Evolutionary conservation across 2,888 invertebrate species (phyloP).

Genomic region (Cataglyphis albicans): DNA sequence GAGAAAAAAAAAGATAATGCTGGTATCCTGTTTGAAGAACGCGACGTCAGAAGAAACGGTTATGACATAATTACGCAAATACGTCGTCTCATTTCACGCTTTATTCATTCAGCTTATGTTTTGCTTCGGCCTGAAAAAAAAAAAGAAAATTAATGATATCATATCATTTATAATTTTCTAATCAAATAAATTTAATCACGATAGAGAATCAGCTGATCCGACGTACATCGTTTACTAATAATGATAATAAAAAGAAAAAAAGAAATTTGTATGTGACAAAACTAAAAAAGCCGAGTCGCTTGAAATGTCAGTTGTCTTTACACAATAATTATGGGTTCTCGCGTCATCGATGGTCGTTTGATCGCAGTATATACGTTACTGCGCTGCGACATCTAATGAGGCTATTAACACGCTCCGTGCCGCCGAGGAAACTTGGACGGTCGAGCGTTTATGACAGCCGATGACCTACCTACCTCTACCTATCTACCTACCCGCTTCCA

Average conservation of each 20-base stretch:
- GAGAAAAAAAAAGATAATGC: slow-evolving; percentile 49
- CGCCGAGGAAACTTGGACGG: slow-evolving; percentile 76
- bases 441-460: slow-evolving; percentile 80
- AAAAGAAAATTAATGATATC: not conserved
- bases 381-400: slow-evolving; percentile 78
- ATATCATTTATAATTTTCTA: slow-evolving; percentile 9
- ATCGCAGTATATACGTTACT: slow-evolving; percentile 53
- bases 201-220: not conserved
- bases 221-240: not conserved
- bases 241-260: not conserved
- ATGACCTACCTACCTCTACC: slow-evolving; percentile 74
- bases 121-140: slow-evolving; percentile 1
- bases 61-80: slow-evolving; percentile 57
- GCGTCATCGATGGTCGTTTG: slow-evolving; percentile 16
- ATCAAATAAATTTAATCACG: slow-evolving; percentile 2
- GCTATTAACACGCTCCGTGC: slow-evolving; percentile 81
- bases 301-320: not conserved
- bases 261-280: not conserved
- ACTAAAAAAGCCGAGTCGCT: not conserved
- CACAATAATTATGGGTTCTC: not conserved
- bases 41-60: slow-evolving; percentile 35
- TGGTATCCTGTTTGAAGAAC: slow-evolving; percentile 29
- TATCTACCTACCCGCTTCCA: slow-evolving; percentile 70
- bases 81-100: slow-evolving; percentile 43
- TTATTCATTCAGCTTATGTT: slow-evolving; percentile 25